Percentiles rank a stretch among this genome's conserved stretches.
Conservation (phyloP, 2,113 vertebrate species). For the Myiozetetes cayanensis region DNA sequence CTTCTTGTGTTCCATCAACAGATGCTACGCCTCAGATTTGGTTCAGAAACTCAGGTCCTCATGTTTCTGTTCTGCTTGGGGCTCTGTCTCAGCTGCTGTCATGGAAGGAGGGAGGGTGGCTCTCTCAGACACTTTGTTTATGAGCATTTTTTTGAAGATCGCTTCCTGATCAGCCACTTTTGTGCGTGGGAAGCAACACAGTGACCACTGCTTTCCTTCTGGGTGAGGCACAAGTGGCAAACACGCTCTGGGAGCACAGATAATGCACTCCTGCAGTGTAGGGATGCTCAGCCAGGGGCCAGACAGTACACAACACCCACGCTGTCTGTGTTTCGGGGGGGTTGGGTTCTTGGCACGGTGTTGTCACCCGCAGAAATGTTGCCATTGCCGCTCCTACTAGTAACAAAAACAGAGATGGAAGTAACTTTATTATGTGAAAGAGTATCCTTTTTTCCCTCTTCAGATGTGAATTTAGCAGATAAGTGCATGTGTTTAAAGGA, state of each 20-base stretch:
- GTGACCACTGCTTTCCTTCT: background rate
- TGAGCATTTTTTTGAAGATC: background rate
- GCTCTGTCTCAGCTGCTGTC: background rate
- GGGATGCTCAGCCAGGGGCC: background rate
- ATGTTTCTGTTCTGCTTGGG: background rate
- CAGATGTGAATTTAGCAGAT: background rate
- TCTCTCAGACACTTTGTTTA: background rate
- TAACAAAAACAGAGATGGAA: background rate
- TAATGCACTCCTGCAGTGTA: background rate
- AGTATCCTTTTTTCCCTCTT: background rate
- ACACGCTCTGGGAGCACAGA: accelerated
- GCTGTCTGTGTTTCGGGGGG: accelerated
- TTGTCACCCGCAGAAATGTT: background rate
- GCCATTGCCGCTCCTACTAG: background rate
- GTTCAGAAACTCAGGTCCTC: background rate
- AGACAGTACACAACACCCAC: background rate
- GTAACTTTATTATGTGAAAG: background rate
- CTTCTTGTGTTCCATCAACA: background rate
- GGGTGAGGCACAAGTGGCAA: background rate
- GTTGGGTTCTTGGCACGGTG: background rate
- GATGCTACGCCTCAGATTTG: background rate
- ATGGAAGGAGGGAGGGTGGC: background rate
- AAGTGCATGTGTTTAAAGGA: background rate
- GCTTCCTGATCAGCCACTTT: background rate
- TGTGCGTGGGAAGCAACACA: accelerated